Evolutionary conservation across 2,888 invertebrate species (phyloP).

Genomic region (Aplocera efformata): DNA sequence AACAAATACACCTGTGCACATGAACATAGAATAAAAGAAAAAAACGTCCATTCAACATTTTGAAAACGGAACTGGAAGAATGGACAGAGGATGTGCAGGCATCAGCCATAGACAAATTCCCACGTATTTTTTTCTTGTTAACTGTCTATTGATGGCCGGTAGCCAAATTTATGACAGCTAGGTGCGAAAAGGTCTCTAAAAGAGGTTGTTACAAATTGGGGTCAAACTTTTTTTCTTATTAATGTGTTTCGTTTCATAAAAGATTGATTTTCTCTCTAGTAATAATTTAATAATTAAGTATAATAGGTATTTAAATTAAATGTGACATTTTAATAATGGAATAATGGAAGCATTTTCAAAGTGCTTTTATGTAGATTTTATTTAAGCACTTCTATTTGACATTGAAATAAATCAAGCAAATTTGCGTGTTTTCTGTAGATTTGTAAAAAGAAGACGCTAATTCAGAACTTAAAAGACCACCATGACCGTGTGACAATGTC

Average conservation of each 20-base stretch:
- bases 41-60: constrained; percentile 49
- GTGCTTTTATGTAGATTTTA: too few relatives aligned
- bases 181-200: constrained; percentile 42
- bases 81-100: constrained; percentile 50
- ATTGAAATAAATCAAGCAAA: too few relatives aligned
- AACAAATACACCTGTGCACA: constrained; percentile 72
- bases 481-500: not conserved
- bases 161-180: constrained; percentile 55
- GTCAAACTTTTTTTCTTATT: constrained; percentile 9
- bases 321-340: too few relatives aligned
- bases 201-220: constrained; percentile 15
- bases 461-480: not conserved
- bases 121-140: constrained; percentile 54
- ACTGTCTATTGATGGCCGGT: constrained; percentile 46
- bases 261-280: too few relatives aligned
- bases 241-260: too few relatives aligned
- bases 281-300: too few relatives aligned
- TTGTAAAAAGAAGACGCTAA: too few relatives aligned
- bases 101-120: constrained; percentile 57
- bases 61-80: constrained; percentile 60
- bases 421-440: too few relatives aligned
- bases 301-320: too few relatives aligned
- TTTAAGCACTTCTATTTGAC: too few relatives aligned
- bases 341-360: too few relatives aligned
- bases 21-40: constrained; percentile 49